Evolutionary conservation across 2,797 vertebrate species (phyloP).

Genomic region (Hyperoplus lanceolatus): DNA sequence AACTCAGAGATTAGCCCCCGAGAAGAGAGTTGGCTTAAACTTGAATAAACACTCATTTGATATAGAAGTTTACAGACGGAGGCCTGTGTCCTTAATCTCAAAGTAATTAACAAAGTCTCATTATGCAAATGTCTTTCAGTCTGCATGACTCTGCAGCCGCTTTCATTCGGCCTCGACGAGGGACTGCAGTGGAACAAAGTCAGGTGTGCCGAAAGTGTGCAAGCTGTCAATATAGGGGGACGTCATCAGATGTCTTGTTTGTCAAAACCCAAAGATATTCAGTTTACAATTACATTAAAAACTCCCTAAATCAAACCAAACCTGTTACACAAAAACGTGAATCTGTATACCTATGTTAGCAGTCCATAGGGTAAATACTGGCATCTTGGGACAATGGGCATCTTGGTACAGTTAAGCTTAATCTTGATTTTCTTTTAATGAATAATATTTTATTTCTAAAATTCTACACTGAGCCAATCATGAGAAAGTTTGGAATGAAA

Average conservation of each 20-base stretch:
- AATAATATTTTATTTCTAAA: no score
- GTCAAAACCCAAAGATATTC: neutral
- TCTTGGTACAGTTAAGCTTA: no score
- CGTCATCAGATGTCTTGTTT: neutral
- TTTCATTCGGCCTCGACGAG: conserved; percentile 20
- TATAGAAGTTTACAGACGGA: conserved; percentile 52
- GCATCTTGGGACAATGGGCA: no score
- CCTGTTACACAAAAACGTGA: no score
- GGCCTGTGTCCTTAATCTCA: conserved; percentile 57
- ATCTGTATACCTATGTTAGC: no score
- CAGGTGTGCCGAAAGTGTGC: conserved; percentile 4
- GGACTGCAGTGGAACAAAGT: conserved; percentile 21
- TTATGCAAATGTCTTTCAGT: conserved; percentile 51
- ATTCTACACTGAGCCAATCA: no score
- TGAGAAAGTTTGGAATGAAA: no score
- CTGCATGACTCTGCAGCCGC: conserved; percentile 30
- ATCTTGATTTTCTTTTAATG: no score
- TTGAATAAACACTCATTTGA: conserved; percentile 56
- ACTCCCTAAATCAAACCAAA: neutral
- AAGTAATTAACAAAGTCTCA: conserved; percentile 71
- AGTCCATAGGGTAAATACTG: no score
- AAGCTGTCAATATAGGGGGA: neutral
- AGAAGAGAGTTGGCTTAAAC: conserved; percentile 61
- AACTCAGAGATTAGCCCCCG: conserved; percentile 52
- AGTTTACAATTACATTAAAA: neutral